These are phyloP conservation scores for Grammomys surdaster DNA, from an alignment of 2,113 vertebrate genomes.

Conservation along the genomic window DNA sequence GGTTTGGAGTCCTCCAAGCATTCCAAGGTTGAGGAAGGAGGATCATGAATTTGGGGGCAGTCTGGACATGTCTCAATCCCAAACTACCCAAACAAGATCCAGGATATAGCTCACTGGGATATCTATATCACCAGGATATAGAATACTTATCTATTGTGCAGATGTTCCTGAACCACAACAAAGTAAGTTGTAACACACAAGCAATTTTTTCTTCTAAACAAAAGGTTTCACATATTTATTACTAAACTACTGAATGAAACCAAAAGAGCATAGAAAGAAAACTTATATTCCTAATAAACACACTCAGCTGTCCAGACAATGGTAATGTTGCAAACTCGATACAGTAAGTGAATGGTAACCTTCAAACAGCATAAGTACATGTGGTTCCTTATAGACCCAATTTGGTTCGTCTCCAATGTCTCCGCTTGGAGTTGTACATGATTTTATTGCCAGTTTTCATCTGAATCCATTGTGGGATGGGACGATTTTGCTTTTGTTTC, in stretches of 20 bases:
- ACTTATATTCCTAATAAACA: not conserved
- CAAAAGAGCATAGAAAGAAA: not conserved
- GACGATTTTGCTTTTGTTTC: slow-evolving; percentile 62
- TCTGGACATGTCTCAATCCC: not conserved
- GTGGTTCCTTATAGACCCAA: slow-evolving; percentile 35
- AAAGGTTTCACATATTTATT: slow-evolving; percentile 13
- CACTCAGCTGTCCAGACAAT: not conserved
- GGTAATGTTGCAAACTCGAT: not conserved
- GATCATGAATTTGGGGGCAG: not conserved
- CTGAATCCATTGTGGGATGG: slow-evolving; percentile 58
- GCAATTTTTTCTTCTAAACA: not conserved
- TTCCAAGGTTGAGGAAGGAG: not conserved
- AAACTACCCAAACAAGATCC: not conserved
- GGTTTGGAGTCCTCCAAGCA: not conserved
- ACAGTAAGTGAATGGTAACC: not conserved
- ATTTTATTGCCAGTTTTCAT: slow-evolving; percentile 63
- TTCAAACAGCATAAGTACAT: not conserved
- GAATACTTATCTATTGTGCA: not conserved
- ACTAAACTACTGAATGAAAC: not conserved
- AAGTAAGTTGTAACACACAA: not conserved
- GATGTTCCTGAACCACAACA: not conserved
- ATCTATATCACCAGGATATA: not conserved
- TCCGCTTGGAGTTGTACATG: slow-evolving; percentile 52
- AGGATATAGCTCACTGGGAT: not conserved
- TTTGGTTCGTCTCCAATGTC: slow-evolving; percentile 58